Percentiles rank a stretch among this genome's conserved stretches.
Evolutionary conservation across 2,888 invertebrate species (phyloP).

Genomic region (Lasius fuliginosus): DNA sequence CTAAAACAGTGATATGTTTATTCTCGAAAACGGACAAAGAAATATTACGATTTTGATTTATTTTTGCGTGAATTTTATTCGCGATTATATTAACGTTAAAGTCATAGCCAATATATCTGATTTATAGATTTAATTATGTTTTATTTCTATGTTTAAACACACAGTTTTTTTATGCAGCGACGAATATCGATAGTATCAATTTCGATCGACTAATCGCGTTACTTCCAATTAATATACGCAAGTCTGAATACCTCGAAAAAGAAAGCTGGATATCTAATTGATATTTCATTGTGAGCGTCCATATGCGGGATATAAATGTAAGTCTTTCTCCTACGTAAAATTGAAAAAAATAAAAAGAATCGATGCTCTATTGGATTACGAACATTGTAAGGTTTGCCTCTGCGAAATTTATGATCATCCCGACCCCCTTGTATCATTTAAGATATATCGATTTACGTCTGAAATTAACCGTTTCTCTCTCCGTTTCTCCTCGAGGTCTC

Average conservation of each 20-base stretch:
- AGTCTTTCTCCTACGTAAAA: neutral
- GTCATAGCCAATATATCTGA: neutral
- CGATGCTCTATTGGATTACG: conserved; percentile 10
- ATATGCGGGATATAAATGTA: neutral
- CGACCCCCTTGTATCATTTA: conserved; percentile 7
- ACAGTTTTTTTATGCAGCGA: neutral
- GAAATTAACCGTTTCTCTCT: conserved; percentile 29
- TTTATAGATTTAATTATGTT: neutral
- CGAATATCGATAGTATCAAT: neutral
- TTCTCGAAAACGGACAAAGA: neutral
- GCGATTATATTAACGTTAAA: neutral
- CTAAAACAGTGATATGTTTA: neutral
- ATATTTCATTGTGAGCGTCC: neutral
- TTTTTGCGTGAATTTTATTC: neutral
- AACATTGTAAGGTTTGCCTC: neutral
- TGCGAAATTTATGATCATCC: conserved; percentile 30
- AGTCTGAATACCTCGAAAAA: conserved; percentile 6
- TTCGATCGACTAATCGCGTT: neutral
- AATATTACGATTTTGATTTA: neutral
- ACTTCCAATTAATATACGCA: conserved; percentile 16
- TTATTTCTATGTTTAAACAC: neutral
- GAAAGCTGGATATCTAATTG: neutral
- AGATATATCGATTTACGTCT: conserved; percentile 18
- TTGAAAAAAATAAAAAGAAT: conserved; percentile 18
- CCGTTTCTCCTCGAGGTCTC: neutral